Conservation (phyloP, 2,797 vertebrate species). For the Falco rusticolus region DNA sequence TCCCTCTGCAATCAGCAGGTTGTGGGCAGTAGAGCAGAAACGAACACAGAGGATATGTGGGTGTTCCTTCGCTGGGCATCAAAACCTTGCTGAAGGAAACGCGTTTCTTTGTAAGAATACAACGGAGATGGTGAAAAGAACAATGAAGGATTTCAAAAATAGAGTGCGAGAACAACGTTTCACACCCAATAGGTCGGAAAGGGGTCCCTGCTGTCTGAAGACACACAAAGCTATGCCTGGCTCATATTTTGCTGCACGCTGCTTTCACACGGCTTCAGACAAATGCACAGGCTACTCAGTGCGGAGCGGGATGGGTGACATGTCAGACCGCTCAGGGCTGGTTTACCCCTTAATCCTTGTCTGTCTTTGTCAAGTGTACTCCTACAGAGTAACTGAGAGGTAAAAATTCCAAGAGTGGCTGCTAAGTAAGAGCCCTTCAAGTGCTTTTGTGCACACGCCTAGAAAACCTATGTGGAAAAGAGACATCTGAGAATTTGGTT, state of each 20-base stretch:
- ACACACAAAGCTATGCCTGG: background rate
- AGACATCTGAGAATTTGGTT: background rate
- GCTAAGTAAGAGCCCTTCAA: background rate
- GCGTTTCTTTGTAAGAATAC: background rate
- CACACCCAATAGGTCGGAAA: conserved; percentile 1
- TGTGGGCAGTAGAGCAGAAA: conserved; percentile 24
- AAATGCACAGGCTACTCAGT: background rate
- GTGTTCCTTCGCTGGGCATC: background rate
- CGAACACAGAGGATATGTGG: background rate
- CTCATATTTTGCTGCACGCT: background rate
- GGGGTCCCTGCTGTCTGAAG: background rate
- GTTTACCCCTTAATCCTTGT: background rate
- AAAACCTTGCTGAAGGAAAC: conserved; percentile 17
- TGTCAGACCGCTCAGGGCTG: background rate
- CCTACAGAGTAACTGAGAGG: background rate
- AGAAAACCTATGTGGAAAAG: background rate
- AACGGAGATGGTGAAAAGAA: background rate
- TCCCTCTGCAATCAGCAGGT: conserved; percentile 13
- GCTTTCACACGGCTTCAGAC: background rate
- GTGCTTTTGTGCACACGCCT: background rate
- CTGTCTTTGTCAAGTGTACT: background rate
- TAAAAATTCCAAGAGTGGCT: background rate
- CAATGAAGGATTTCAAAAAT: conserved; percentile 2
- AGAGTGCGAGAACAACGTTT: background rate
- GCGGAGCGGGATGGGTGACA: background rate